Percentiles rank a stretch among this genome's conserved stretches.
These are phyloP conservation scores for Drosophila maculinotata DNA, from an alignment of 2,888 invertebrate genomes.

Conservation along the genomic window DNA sequence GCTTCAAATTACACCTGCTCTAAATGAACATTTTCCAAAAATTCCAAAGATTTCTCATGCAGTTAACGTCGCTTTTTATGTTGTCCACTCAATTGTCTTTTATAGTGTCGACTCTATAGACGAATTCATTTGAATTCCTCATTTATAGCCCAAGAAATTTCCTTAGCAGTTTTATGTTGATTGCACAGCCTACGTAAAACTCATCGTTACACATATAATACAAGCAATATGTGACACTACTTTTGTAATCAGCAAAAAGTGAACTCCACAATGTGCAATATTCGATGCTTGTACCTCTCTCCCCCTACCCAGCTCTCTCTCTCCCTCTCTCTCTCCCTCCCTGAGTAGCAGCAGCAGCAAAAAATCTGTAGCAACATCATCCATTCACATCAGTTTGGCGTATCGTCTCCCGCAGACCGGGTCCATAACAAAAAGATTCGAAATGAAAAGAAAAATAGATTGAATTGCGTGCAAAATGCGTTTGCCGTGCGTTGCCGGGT, in stretches of 20 bases:
- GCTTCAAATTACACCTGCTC: too few species aligned
- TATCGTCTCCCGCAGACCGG: conserved; percentile 33
- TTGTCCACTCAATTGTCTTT: conserved; percentile 11
- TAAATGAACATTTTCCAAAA: too few species aligned
- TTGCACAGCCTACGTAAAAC: conserved; percentile 32
- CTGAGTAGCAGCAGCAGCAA: conserved; percentile 9
- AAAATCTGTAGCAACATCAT: conserved; percentile 56
- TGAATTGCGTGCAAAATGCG: conserved; percentile 82
- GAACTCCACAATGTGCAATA: conserved; percentile 25
- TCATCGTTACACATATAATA: conserved; percentile 22
- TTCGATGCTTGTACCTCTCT: not conserved
- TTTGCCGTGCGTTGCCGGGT: conserved; percentile 56
- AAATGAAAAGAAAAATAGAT: conserved; percentile 72
- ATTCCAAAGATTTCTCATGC: too few species aligned
- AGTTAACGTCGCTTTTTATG: too few species aligned
- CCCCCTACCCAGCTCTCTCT: not conserved
- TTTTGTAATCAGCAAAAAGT: conserved; percentile 53
- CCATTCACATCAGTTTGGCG: conserved; percentile 55
- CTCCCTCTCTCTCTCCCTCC: not conserved
- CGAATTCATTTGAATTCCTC: conserved; percentile 4
- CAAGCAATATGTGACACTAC: conserved; percentile 57
- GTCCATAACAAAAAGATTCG: conserved; percentile 65
- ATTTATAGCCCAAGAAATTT: conserved; percentile 12
- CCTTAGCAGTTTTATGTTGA: conserved; percentile 33
- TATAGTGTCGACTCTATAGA: conserved; percentile 1